These are phyloP conservation scores for Damaliscus lunatus DNA, from an alignment of 2,113 vertebrate genomes.

Conservation along the genomic window DNA sequence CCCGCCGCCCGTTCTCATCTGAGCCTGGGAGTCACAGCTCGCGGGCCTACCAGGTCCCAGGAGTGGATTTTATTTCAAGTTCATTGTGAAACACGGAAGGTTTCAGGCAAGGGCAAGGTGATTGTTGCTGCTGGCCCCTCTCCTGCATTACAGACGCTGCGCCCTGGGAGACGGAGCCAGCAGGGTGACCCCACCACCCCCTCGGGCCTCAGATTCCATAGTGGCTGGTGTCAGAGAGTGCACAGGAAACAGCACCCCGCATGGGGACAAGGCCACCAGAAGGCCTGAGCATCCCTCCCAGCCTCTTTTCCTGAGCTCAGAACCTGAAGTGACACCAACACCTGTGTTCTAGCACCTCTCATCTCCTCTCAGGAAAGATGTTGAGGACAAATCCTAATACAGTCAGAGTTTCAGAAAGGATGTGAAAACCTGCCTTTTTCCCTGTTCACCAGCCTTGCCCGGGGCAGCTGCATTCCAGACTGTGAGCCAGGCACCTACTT, in stretches of 20 bases:
- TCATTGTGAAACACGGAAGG: not conserved
- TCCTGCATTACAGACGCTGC: not conserved
- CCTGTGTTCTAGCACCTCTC: not conserved
- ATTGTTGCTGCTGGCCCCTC: not conserved
- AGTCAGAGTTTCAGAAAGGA: not conserved
- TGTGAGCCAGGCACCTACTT: constrained; percentile 89
- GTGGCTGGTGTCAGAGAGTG: not conserved
- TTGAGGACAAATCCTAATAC: not conserved
- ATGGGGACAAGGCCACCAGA: rapidly evolving
- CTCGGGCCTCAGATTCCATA: not conserved
- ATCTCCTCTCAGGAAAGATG: not conserved
- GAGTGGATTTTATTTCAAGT: not conserved
- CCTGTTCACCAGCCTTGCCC: constrained; percentile 82
- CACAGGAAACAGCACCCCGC: not conserved
- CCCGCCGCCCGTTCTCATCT: not conserved
- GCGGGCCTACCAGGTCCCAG: not conserved
- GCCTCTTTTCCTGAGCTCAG: not conserved
- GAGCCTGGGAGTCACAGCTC: not conserved
- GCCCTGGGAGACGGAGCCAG: too few species aligned
- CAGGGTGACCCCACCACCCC: rapidly evolving
- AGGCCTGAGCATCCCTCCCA: rapidly evolving
- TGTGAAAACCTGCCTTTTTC: not conserved
- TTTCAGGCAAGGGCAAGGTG: not conserved
- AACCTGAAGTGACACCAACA: not conserved
- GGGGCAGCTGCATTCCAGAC: constrained; percentile 88